These are phyloP conservation scores for Hyposoter dolosus DNA, from an alignment of 2,888 invertebrate genomes.

Conservation along the genomic window DNA sequence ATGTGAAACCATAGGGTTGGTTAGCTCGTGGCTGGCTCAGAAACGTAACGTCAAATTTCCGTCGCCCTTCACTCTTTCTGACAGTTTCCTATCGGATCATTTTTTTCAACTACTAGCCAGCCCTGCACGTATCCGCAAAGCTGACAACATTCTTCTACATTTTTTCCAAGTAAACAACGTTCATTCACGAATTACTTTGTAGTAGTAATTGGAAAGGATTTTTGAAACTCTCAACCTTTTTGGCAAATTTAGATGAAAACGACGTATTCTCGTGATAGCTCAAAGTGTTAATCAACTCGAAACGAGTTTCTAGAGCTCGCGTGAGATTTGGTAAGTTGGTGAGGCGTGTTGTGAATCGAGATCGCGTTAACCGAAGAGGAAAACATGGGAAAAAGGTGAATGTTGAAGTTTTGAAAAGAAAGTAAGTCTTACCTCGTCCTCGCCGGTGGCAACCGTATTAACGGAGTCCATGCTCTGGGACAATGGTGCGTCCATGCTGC, in stretches of 20 bases:
- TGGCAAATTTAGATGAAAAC: neutral
- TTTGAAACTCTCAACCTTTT: neutral
- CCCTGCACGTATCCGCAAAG: neutral
- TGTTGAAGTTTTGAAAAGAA: neutral
- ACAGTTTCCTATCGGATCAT: neutral
- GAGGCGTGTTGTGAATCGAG: neutral
- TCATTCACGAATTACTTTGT: neutral
- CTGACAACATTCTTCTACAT: neutral
- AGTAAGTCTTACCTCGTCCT: slow-evolving; percentile 94
- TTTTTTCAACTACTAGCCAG: neutral
- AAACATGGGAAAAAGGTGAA: neutral
- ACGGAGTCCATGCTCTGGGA: slow-evolving; percentile 99
- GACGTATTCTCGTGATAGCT: neutral
- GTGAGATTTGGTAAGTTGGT: neutral
- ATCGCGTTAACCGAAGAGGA: neutral
- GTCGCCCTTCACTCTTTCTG: slow-evolving; percentile 27
- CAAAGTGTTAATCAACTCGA: neutral
- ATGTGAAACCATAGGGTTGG: slow-evolving; percentile 67
- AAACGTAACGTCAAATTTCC: slow-evolving; percentile 46
- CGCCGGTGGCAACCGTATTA: slow-evolving; percentile 94
- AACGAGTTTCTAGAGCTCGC: neutral
- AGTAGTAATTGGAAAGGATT: no score
- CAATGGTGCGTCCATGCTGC: slow-evolving; percentile 90
- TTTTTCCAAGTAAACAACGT: neutral
- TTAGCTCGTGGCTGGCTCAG: slow-evolving; percentile 53